Conservation (phyloP, 2,113 vertebrate genomes). For the Panthera uncia region DNA sequence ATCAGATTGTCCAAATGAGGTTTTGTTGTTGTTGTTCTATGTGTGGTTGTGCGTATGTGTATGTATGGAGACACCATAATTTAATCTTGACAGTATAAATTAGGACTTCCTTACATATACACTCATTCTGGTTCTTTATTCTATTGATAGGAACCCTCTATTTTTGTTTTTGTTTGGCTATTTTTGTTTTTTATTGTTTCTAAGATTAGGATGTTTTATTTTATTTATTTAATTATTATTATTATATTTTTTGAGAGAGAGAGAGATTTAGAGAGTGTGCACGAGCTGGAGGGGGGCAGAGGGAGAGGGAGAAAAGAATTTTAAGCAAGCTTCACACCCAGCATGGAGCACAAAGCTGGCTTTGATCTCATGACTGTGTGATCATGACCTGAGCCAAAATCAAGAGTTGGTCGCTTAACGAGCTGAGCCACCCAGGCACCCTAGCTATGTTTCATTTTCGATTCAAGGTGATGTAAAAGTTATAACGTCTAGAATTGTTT, state of each 20-base stretch:
- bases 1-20: not conserved
- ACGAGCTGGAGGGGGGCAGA: too few relatives aligned
- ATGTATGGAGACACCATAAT: not conserved
- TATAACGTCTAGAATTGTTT: not conserved
- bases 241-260: too few relatives aligned
- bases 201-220: not conserved
- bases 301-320: too few relatives aligned
- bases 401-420: too few relatives aligned
- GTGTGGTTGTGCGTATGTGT: not conserved
- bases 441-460: not conserved
- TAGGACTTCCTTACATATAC: not conserved
- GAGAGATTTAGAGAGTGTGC: too few relatives aligned
- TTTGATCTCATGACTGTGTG: too few relatives aligned
- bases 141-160: fast-evolving
- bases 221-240: too few relatives aligned
- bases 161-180: not conserved
- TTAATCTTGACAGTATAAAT: not conserved
- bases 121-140: not conserved
- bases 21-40: not conserved
- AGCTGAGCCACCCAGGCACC: too few relatives aligned
- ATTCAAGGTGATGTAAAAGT: not conserved
- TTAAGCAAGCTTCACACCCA: too few relatives aligned
- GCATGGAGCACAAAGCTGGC: too few relatives aligned
- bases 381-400: too few relatives aligned
- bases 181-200: not conserved